Evolutionary conservation across 2,888 invertebrate species (phyloP), one percentile per base, ranked within the genome.

Genomic region (Melieria crassipennis): DNA sequence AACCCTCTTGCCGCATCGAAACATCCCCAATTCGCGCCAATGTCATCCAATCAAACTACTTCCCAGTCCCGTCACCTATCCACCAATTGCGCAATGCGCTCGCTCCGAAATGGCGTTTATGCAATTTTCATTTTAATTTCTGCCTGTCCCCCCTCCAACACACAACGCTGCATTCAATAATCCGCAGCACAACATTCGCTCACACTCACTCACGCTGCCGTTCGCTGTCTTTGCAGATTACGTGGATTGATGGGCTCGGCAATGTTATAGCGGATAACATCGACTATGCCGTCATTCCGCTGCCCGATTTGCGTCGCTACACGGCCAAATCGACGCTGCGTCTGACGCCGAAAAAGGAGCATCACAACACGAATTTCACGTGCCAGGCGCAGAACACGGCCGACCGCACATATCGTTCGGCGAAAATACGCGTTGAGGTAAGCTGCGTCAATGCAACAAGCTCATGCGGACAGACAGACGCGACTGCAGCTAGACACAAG

Each of bases 381-480:
- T 98, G 97, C 84, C 95, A 95, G 89, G 97, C 94, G 63, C 95
- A 95, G 85, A 97, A 97, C 84, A 94, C 95, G 0, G 97, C 97
- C 3, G 94, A 97, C 83, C 90, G 94, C 75, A 92, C 94, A 0
- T 95, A 96, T 81, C 91, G 93, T 83, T 92, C 93, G 67, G 93
- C 94, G 4, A 91, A 92, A 82, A 90, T 97, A 43, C 91, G 91
- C 75, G 88, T 98, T 60, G 93, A 96, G 90, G 94, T 93, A 80
- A 56, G 70, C 58, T 55, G 7, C 16, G 43, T 7, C n/a, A 56
- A 16, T 62, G 46, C 52, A 11, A 7, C 11, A 13, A 16, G 16
- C n/a, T 7, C 42, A 50, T 11, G 42, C 42, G 42, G 9, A 5
- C 13, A 58, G 9, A 58, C 13, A 16, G 13, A 60, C 0, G 30